phyloP scores from a whole-genome alignment of 92 coral and sea anemone genomes.

The Actinernus sp. region DNA sequence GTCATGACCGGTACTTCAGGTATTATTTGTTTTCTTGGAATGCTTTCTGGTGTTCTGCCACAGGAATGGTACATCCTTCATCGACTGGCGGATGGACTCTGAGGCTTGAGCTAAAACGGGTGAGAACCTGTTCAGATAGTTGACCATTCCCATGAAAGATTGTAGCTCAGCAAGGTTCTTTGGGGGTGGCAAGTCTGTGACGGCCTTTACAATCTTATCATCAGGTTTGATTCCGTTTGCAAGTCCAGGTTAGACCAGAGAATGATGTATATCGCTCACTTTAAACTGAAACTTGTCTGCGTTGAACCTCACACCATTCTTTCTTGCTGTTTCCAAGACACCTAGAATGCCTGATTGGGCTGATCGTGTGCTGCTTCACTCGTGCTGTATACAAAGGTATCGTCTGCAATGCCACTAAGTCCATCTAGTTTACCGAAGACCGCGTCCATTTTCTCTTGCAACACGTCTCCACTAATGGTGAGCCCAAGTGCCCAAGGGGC shows the following conservation, averaged over 20 bases:
- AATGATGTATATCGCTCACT: constrained; percentile 51
- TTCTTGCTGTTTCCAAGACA: constrained; percentile 45
- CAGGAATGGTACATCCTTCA: constrained; percentile 24
- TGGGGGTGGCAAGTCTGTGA: constrained; percentile 57
- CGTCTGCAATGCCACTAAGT: constrained; percentile 66
- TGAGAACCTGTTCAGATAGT: constrained; percentile 21
- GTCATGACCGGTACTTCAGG: constrained; percentile 17
- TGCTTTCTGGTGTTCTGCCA: constrained; percentile 52
- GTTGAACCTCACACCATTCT: constrained; percentile 56
- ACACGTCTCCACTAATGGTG: constrained; percentile 41
- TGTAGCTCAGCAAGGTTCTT: constrained; percentile 55
- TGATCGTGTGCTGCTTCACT: constrained; percentile 45
- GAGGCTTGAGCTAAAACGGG: constrained; percentile 17
- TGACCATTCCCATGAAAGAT: constrained; percentile 65
- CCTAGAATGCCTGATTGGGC: constrained; percentile 65
- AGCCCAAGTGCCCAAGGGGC: constrained; percentile 75
- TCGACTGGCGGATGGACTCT: constrained; percentile 9
- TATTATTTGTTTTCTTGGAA: constrained; percentile 32
- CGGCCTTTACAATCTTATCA: constrained; percentile 28
- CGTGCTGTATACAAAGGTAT: constrained; percentile 43
- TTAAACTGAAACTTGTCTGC: constrained; percentile 62
- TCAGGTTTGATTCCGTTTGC: constrained; percentile 36
- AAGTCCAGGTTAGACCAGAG: constrained; percentile 59
- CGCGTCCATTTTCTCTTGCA: constrained; percentile 52
- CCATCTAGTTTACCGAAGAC: constrained; percentile 38